phyloP scores from a whole-genome alignment of 1,140 invertebrate genomes.

The Dolichoris vasculosae region DNA sequence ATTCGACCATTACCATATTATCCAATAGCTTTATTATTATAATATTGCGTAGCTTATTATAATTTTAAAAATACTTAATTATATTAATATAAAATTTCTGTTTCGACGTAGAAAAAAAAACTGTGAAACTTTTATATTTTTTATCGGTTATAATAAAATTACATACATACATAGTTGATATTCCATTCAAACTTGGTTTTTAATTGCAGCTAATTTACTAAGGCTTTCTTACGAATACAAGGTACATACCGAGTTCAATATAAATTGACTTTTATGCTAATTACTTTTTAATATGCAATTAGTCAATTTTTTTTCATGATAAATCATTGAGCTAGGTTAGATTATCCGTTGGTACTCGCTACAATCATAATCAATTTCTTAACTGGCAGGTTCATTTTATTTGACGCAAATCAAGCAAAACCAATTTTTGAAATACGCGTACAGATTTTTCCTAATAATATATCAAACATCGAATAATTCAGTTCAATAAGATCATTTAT shows the following conservation, averaged over 20 bases:
- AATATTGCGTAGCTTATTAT: not conserved
- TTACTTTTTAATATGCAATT: not conserved
- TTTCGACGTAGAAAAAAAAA: not conserved
- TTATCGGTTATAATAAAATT: too few relatives aligned
- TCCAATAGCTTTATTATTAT: not conserved
- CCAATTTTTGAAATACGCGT: too few relatives aligned
- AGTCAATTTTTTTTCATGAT: not conserved
- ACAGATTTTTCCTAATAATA: too few relatives aligned
- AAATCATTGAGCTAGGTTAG: not conserved
- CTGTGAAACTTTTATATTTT: too few relatives aligned
- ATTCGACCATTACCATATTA: too few relatives aligned
- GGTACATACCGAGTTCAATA: not conserved
- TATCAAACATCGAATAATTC: too few relatives aligned
- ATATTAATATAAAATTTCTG: not conserved
- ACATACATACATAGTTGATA: too few relatives aligned
- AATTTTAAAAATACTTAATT: not conserved
- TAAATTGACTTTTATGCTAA: not conserved
- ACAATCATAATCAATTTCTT: not conserved
- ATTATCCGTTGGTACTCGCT: not conserved
- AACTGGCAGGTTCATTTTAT: too few relatives aligned
- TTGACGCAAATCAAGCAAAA: too few relatives aligned
- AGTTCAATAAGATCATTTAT: not conserved
- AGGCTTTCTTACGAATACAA: not conserved
- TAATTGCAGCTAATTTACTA: not conserved
- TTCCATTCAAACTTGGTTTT: too few relatives aligned